Percentiles rank a stretch among this genome's conserved stretches.
Conservation (phyloP, 2,113 vertebrate genomes). For the Phoenicopterus ruber region DNA sequence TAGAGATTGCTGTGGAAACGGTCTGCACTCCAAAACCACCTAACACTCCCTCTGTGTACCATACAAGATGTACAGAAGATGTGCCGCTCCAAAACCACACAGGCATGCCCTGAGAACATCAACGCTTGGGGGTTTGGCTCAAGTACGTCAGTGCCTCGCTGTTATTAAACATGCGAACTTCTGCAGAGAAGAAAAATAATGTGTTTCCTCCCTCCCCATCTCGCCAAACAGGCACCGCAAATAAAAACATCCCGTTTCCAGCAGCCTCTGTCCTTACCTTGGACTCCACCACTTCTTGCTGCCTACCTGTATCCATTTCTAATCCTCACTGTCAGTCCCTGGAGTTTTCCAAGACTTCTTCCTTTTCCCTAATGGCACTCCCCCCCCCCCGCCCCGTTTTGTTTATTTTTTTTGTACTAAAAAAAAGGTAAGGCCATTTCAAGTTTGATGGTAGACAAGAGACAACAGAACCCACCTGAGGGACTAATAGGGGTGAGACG, state of each 20-base stretch:
- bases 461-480: background rate
- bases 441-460: background rate
- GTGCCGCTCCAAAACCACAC: background rate
- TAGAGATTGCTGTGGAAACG: background rate
- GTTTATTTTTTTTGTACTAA: background rate
- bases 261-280: background rate
- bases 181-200: background rate
- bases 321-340: background rate
- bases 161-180: background rate
- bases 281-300: background rate
- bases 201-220: background rate
- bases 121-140: background rate
- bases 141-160: background rate
- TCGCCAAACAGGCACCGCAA: background rate
- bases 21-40: background rate
- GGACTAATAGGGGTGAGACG: background rate
- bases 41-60: fast-evolving
- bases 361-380: background rate
- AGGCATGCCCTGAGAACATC: background rate
- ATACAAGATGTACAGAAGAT: background rate
- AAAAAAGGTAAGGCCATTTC: background rate
- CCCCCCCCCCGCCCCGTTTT: too few species aligned
- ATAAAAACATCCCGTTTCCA: background rate
- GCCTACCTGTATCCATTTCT: background rate
- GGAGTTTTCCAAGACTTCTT: background rate